These are phyloP conservation scores for Argyresthia goedartella DNA, from an alignment of 2,888 invertebrate species.

Conservation along the genomic window DNA sequence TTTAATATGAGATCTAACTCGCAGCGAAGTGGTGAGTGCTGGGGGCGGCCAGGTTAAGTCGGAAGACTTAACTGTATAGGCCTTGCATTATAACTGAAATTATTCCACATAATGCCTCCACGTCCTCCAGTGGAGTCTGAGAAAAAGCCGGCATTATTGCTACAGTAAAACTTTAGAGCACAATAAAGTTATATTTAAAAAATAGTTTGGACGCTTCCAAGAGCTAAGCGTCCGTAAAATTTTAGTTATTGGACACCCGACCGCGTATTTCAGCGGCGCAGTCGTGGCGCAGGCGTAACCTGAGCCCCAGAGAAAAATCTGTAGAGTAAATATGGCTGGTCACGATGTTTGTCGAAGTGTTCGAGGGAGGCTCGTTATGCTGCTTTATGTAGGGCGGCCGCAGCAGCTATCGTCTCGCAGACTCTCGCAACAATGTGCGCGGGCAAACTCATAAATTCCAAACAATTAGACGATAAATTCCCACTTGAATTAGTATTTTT, in stretches of 20 bases:
- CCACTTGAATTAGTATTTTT: constrained; percentile 55
- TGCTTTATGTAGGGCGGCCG: constrained; percentile 37
- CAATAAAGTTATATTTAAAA: constrained; percentile 1
- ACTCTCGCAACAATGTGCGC: constrained; percentile 40
- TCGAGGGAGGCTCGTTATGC: constrained; percentile 32
- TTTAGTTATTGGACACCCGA: constrained; percentile 1
- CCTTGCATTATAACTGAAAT: background rate
- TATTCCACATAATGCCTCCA: background rate
- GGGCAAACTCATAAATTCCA: constrained; percentile 45
- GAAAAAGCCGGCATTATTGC: background rate
- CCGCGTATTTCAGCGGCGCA: constrained; percentile 10
- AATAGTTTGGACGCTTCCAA: background rate
- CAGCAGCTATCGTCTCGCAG: constrained; percentile 24
- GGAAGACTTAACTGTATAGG: background rate
- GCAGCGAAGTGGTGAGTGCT: constrained; percentile 8
- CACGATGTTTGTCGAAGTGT: constrained; percentile 34
- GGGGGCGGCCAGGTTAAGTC: constrained; percentile 1
- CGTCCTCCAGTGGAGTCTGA: background rate
- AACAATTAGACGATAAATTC: constrained; percentile 61
- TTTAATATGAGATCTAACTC: constrained; percentile 4
- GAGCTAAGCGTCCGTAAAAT: constrained; percentile 4
- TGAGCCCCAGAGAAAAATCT: constrained; percentile 24
- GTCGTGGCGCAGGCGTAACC: constrained; percentile 24
- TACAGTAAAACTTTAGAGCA: constrained; percentile 1
- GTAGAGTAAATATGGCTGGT: constrained; percentile 32